These are phyloP conservation scores for Cryptoprocta ferox DNA, from an alignment of 2,797 vertebrate species.

Conservation along the genomic window DNA sequence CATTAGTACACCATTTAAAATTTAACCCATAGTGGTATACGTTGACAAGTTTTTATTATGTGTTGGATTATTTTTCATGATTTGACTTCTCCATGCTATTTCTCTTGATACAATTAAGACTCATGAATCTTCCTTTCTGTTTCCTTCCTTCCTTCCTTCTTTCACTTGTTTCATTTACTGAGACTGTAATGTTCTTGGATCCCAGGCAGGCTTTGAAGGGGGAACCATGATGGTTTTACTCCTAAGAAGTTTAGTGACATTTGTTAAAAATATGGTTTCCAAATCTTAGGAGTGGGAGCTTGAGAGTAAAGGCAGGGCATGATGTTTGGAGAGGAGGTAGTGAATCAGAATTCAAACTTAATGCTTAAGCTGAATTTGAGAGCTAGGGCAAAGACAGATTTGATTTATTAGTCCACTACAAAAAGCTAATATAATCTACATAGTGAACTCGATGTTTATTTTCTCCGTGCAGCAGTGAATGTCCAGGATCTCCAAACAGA, in stretches of 20 bases:
- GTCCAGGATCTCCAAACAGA: neutral
- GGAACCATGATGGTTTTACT: neutral
- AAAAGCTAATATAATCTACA: neutral
- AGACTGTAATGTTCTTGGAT: neutral
- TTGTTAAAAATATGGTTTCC: constrained; percentile 15
- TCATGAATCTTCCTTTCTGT: constrained; percentile 3
- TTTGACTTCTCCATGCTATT: neutral
- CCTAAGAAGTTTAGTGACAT: neutral
- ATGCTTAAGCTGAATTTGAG: neutral
- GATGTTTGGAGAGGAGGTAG: neutral
- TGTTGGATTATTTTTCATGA: constrained; percentile 14
- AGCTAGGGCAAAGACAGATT: neutral
- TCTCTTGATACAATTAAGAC: neutral
- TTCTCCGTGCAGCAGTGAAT: neutral
- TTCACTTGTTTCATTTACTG: neutral
- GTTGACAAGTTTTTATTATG: neutral
- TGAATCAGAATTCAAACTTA: neutral
- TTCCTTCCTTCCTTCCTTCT: neutral
- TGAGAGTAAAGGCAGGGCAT: neutral
- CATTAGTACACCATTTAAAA: neutral
- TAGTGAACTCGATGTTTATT: neutral
- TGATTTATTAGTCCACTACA: too few species aligned
- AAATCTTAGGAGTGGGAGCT: neutral
- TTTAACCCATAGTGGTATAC: neutral
- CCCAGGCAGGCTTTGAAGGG: neutral